A percentile compares a stretch with the other conserved stretches of the same genome.
phyloP scores from a whole-genome alignment of 2,113 vertebrate genomes.

The Manacus vitellinus region DNA sequence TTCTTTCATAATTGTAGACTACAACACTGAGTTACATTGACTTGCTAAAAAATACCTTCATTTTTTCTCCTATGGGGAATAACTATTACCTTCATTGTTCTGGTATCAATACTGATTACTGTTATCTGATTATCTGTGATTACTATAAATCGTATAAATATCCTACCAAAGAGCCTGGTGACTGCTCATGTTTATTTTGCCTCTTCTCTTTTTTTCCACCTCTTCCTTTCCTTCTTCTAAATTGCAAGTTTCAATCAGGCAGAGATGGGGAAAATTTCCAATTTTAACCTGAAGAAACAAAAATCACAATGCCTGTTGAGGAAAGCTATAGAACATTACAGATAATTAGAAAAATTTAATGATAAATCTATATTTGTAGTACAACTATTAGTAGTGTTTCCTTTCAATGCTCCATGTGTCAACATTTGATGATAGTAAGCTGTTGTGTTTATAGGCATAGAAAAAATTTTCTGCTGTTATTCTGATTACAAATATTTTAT shows the following conservation, averaged over 20 bases:
- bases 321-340: not conserved
- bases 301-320: conserved; percentile 21
- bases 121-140: no score
- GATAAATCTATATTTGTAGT: not conserved
- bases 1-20: not conserved
- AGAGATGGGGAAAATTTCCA: not conserved
- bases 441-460: not conserved
- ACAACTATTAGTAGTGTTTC: not conserved
- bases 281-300: not conserved
- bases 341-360: not conserved
- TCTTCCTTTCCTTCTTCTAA: not conserved
- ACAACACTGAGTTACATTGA: not conserved
- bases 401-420: not conserved
- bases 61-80: not conserved
- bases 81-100: not conserved
- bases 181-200: not conserved
- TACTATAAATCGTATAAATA: conserved; percentile 1
- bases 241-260: not conserved
- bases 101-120: not conserved
- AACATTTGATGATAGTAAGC: not conserved
- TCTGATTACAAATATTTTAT: not conserved
- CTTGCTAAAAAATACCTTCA: not conserved
- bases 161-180: not conserved
- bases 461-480: conserved; percentile 7
- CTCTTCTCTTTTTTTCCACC: not conserved